These are phyloP conservation scores for Harpagus bidentatus DNA, from an alignment of 2,113 vertebrate species.

Conservation along the genomic window DNA sequence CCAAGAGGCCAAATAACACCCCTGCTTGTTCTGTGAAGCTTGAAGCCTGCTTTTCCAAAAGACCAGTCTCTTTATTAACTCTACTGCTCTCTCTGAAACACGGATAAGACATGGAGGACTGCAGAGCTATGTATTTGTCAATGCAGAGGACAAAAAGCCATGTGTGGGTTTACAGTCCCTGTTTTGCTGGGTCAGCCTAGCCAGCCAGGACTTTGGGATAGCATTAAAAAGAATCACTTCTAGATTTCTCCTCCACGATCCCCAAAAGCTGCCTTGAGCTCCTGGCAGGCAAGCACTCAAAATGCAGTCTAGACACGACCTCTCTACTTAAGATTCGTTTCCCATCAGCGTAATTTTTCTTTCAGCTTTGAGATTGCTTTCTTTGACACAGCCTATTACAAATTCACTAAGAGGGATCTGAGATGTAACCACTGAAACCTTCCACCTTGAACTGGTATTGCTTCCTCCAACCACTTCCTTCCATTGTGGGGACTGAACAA, in stretches of 20 bases:
- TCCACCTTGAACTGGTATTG: not conserved
- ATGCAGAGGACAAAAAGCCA: not conserved
- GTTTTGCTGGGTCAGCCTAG: not conserved
- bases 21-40: not conserved
- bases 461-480: not conserved
- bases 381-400: not conserved
- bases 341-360: not conserved
- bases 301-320: not conserved
- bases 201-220: not conserved
- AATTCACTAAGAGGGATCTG: not conserved
- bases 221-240: not conserved
- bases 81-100: not conserved
- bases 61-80: not conserved
- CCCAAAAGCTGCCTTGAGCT: not conserved
- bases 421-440: not conserved
- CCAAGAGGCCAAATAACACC: conserved; percentile 12
- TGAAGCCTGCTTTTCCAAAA: not conserved
- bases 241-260: not conserved
- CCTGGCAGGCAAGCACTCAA: not conserved
- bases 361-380: not conserved
- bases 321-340: not conserved
- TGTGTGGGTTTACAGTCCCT: not conserved
- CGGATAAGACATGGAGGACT: not conserved
- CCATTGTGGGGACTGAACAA: not conserved
- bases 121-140: not conserved